phyloP scores from a whole-genome alignment of 2,888 invertebrate species.

The Erannis defoliaria region DNA sequence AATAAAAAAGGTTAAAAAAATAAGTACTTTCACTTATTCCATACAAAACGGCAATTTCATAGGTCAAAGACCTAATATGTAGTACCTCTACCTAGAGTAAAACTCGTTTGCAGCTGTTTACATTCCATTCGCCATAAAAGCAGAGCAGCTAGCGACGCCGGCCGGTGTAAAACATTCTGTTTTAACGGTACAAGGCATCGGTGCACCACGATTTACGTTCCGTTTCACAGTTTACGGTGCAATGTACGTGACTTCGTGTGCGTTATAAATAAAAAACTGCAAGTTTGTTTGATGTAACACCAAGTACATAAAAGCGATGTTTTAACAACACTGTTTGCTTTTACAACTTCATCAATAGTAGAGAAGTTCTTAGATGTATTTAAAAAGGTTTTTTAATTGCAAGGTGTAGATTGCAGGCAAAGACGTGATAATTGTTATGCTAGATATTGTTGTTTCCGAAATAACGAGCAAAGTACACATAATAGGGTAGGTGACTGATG shows the following conservation, averaged over 20 bases:
- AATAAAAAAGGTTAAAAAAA: no score
- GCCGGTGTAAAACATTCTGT: constrained; percentile 36
- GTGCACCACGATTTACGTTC: constrained; percentile 35
- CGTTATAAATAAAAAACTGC: constrained; percentile 28
- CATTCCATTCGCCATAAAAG: constrained; percentile 44
- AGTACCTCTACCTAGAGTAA: no score
- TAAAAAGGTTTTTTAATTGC: neutral
- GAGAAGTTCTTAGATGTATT: neutral
- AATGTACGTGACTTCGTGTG: constrained; percentile 36
- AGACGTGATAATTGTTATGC: neutral
- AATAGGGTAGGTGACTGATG: no score
- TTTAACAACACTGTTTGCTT: neutral
- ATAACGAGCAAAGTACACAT: no score
- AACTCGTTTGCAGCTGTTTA: constrained; percentile 1
- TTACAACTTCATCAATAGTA: constrained; percentile 8
- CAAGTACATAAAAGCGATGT: neutral
- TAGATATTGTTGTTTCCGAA: no score
- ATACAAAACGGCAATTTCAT: no score
- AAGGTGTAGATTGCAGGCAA: neutral
- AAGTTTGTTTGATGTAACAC: constrained; percentile 20
- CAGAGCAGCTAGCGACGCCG: constrained; percentile 42
- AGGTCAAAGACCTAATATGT: no score
- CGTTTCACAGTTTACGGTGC: constrained; percentile 36
- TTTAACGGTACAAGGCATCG: constrained; percentile 37
- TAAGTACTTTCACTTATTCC: no score